Percentiles rank a stretch among this genome's conserved stretches.
phyloP scores from a whole-genome alignment of 2,888 invertebrate species.

The Dyspetes luteomarginatus region DNA sequence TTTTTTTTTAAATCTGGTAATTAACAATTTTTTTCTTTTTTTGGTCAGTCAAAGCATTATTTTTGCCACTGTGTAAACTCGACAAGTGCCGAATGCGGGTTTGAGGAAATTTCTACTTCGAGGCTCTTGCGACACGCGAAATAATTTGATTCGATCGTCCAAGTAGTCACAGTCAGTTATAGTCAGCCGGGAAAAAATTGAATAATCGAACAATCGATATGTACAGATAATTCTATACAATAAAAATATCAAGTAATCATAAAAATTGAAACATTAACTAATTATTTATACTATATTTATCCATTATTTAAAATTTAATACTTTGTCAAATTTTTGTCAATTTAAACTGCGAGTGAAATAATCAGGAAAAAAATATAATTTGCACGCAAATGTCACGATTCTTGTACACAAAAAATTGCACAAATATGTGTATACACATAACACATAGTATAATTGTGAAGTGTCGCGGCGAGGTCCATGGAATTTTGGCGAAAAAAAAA shows the following conservation, averaged over 20 bases:
- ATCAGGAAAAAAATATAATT: constrained; percentile 1
- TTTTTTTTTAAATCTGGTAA: constrained; percentile 14
- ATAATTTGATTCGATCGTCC: constrained; percentile 16
- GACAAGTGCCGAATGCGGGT: constrained; percentile 19
- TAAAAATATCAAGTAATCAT: too few species aligned
- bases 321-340: neutral
- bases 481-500: constrained; percentile 1
- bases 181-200: constrained; percentile 12
- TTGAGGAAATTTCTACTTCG: neutral
- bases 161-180: constrained; percentile 30
- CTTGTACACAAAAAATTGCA: constrained; percentile 31
- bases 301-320: too few species aligned
- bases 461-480: constrained; percentile 39
- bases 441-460: constrained; percentile 47
- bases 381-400: constrained; percentile 25
- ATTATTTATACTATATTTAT: too few species aligned
- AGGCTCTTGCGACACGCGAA: too few species aligned
- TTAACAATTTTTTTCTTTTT: constrained; percentile 19
- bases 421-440: constrained; percentile 41
- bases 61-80: constrained; percentile 15
- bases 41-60: constrained; percentile 46
- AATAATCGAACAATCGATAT: neutral
- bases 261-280: too few species aligned
- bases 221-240: too few species aligned
- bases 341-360: neutral